Evolutionary conservation across 1,140 invertebrate species (phyloP).

Genomic region (Chelonus insularis): DNA sequence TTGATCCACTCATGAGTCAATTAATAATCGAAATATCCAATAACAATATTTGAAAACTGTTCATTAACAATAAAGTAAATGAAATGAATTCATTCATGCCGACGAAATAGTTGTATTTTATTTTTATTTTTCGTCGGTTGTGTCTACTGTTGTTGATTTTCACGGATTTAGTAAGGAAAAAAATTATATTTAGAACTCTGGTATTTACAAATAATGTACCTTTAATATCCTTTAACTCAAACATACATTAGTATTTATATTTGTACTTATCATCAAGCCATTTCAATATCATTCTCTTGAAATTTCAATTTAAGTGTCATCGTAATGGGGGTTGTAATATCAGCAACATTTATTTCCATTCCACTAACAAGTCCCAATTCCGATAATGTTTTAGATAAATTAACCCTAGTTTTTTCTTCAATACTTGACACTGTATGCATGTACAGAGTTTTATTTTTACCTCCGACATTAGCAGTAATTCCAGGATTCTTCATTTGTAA

Average conservation of each 20-base stretch:
- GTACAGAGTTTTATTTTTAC: conserved; percentile 90
- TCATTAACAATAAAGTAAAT: no score
- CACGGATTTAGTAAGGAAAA: no score
- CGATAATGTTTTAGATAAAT: conserved; percentile 82
- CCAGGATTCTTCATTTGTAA: conserved; percentile 88
- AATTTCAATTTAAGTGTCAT: conserved; percentile 72
- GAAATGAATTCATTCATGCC: no score
- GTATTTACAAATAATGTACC: no score
- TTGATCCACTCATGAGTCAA: no score
- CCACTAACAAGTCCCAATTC: conserved; percentile 84
- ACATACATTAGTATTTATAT: neutral
- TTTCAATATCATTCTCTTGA: conserved; percentile 59
- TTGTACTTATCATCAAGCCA: conserved; percentile 33
- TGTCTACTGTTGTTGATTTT: no score
- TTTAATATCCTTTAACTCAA: no score
- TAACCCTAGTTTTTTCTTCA: conserved; percentile 82
- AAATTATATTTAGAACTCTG: no score
- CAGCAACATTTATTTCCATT: conserved; percentile 84
- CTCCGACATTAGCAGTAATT: conserved; percentile 76
- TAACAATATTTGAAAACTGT: no score
- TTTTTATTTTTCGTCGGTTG: no score
- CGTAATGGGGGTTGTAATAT: conserved; percentile 84
- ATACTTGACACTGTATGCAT: conserved; percentile 89
- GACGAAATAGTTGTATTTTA: no score
- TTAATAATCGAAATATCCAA: no score